Percentiles rank a stretch among this genome's conserved stretches.
These are phyloP conservation scores for Agriotes lineatus DNA, from an alignment of 2,888 invertebrate genomes.

Conservation along the genomic window DNA sequence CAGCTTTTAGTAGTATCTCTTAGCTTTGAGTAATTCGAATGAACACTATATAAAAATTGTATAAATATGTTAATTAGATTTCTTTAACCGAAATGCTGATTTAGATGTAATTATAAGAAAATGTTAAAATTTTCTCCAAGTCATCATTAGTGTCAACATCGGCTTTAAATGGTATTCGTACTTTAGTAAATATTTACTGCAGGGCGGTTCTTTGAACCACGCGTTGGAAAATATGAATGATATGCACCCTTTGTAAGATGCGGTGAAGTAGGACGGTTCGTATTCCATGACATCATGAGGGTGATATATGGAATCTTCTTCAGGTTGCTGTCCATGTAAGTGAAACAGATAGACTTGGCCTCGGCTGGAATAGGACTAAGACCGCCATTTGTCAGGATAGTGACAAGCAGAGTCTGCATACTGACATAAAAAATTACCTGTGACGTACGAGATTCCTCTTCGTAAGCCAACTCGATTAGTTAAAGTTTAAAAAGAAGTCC, in stretches of 20 bases:
- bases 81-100: too few relatives aligned
- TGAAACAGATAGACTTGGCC: slow-evolving; percentile 44
- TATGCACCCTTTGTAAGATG: slow-evolving; percentile 13
- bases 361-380: slow-evolving; percentile 36
- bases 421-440: slow-evolving; percentile 30
- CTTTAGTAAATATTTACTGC: slow-evolving; percentile 12
- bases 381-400: slow-evolving; percentile 35
- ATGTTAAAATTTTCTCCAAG: too few relatives aligned
- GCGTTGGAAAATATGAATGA: slow-evolving; percentile 16
- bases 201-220: not conserved
- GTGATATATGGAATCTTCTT: slow-evolving; percentile 42
- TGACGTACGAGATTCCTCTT: slow-evolving; percentile 21
- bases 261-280: slow-evolving; percentile 13
- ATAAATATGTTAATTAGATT: too few relatives aligned
- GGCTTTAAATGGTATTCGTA: too few relatives aligned
- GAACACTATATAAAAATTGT: too few relatives aligned
- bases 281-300: slow-evolving; percentile 35
- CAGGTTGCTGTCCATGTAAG: slow-evolving; percentile 39
- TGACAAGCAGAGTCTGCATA: slow-evolving; percentile 27
- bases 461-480: slow-evolving; percentile 2
- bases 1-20: too few relatives aligned
- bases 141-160: too few relatives aligned
- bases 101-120: too few relatives aligned
- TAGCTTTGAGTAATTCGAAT: too few relatives aligned
- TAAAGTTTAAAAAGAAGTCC: not conserved